phyloP scores from a whole-genome alignment of 2,113 vertebrate genomes.

The Poeciliopsis retropinna region DNA sequence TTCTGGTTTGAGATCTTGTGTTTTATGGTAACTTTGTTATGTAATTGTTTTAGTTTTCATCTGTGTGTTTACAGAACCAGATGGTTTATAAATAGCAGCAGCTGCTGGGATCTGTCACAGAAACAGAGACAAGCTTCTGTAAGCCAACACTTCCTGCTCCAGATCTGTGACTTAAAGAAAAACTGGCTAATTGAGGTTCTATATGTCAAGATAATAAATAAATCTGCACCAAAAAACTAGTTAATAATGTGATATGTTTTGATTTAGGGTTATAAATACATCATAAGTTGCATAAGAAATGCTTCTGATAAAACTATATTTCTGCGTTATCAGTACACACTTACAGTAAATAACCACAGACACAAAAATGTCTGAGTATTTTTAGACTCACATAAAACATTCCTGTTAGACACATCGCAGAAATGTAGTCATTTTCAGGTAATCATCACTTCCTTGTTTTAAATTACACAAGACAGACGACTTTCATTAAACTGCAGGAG shows the following conservation, averaged over 20 bases:
- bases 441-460: not conserved
- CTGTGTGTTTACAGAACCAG: slow-evolving; percentile 12
- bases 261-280: not conserved
- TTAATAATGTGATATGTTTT: not conserved
- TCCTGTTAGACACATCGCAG: not conserved
- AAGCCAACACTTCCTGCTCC: slow-evolving; percentile 7
- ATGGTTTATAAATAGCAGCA: slow-evolving; percentile 62
- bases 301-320: not conserved
- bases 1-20: not conserved
- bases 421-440: not conserved
- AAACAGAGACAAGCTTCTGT: slow-evolving; percentile 29
- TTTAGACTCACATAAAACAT: not conserved
- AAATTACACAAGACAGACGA: not conserved
- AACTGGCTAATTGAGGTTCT: slow-evolving; percentile 1
- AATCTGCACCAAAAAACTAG: not conserved
- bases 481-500: not conserved
- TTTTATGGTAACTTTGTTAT: slow-evolving; percentile 6
- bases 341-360: not conserved
- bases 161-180: slow-evolving; percentile 13
- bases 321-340: not conserved
- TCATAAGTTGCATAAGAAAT: not conserved
- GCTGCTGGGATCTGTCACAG: slow-evolving; percentile 74
- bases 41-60: slow-evolving; percentile 33
- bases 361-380: not conserved
- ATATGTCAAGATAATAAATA: not conserved